Evolutionary conservation across 2,888 invertebrate species (phyloP), one percentile per base, ranked within the genome.

Genomic region (Latrodectus hesperus): DNA sequence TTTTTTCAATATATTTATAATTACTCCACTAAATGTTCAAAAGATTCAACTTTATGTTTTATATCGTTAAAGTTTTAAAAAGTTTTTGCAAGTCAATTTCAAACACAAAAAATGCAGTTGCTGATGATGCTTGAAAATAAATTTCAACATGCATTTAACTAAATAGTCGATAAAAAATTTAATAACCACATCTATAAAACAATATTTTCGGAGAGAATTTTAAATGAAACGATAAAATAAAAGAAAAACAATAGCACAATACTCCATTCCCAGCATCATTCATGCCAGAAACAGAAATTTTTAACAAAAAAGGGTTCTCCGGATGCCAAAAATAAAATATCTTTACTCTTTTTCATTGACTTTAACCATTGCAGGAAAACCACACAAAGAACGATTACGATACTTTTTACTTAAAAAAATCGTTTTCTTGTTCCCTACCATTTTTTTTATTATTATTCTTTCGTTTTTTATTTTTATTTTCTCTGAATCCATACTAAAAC

Each of bases 331-430:
- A 12, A 60, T 16, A 60, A 60, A 60, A 60, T 60, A 60, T 16
- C 12, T 16, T 77, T 52, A 77, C 65, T 52, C 17, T 26, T 65
- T 77, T 52, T 77, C 77, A 68, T 49, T 17, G 51, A 22, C 77
- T 68, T 64, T 17, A 77, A 77, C 71, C 49, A 16, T 16, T 17
- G 52, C 17, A 73, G 52, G 22, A 77, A 60, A 77, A 77, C 26
- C 67, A 22, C 77, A 77, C 77, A 77, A 77, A 77, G 67, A 67
- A 51, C 77, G 49, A 77, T 77, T 77, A 77, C 77, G 60, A 60
- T 60, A 60, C 60, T 60, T 60, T 16, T 60, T 60, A 16, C 60
- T n/a, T 16, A n/a, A 60, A 60, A 60, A 60, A 60, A 60, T 60
- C 60, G 60, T 60, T 60, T 60, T 12, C 60, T 60, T 60, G 60